Base-by-base conservation (phyloP, 2,888 invertebrate genomes). In the Agrilus cyanescens region DNA sequence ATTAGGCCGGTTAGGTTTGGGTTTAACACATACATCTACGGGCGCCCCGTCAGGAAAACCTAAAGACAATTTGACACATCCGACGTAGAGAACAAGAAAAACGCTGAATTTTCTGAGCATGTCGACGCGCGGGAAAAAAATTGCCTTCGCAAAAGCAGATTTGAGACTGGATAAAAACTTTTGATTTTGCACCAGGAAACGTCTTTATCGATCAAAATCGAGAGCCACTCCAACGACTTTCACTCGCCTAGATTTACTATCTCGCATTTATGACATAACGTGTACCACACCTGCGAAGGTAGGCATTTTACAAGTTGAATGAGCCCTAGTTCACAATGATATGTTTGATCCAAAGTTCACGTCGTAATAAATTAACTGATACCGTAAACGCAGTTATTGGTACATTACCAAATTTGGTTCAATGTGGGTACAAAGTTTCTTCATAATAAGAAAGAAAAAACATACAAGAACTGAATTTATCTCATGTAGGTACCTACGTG, bases 1-100 rank as follows among this genome's bases (percentile, higher is more conserved):
- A 61, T 85, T 81, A 0, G 86, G 86, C 57, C 78, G 76, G 65
- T 85, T 85, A 2, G 80, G 75, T 34, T 79, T 72, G 18, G 78
- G 74, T 60, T 83, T 85, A 3, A 85, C 85, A 59, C 86, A 86
- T 29, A 83, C 78, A 58, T 86, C 85, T 20, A 85, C 76, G 0
- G 86, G 86, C 2, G 83, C 85, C 2, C 85, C 85, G 55, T 85
- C 85, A n/a, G 85, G 85, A 59, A 85, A 85, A 47, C 73, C 72
- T 14, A 34, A 12, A 7, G 37, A 33, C 4, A 15, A 8, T 33
- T 8, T 33, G 10, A 15, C 14, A 14, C 13, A 14, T 13, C n/a
- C 15, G 12, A 15, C 20, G 13, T 16, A 34, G 16, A 44, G 25
- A 40, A 40, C 14, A 4, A 44, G 13, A 10, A 25, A 15, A 7